Percentiles rank a stretch among this genome's conserved stretches.
These are phyloP conservation scores for Anguilla rostrata DNA, from an alignment of 2,113 vertebrate species.

Conservation along the genomic window DNA sequence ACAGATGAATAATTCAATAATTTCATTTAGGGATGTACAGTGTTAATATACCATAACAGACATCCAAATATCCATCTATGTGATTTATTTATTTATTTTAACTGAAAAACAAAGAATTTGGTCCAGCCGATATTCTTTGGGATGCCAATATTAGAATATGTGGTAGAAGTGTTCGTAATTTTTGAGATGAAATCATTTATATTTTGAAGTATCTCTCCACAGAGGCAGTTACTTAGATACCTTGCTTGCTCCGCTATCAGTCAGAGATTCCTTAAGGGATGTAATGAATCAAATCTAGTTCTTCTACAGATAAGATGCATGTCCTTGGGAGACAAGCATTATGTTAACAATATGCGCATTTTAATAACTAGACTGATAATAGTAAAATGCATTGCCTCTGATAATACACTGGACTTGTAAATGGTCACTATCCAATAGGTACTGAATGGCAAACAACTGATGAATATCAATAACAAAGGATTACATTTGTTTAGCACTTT, in stretches of 20 bases:
- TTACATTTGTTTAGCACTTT: background rate
- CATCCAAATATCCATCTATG: background rate
- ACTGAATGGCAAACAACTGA: background rate
- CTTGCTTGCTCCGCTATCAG: background rate
- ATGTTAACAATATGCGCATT: slow-evolving; percentile 20
- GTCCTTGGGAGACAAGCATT: slow-evolving; percentile 13
- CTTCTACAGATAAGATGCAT: slow-evolving; percentile 9
- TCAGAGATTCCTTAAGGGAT: background rate
- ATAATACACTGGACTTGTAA: background rate
- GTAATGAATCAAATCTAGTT: slow-evolving; percentile 11
- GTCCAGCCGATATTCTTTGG: background rate
- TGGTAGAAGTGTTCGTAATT: background rate
- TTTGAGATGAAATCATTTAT: background rate
- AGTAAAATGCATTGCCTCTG: slow-evolving; percentile 9
- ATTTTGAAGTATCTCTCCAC: background rate
- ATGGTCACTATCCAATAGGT: background rate
- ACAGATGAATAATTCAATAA: too few species aligned
- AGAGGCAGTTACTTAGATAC: background rate
- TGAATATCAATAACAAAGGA: background rate
- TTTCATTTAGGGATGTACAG: background rate
- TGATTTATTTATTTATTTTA: background rate
- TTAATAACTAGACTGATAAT: slow-evolving; percentile 15
- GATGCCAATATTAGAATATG: background rate
- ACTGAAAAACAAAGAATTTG: too few species aligned
- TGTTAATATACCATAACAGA: background rate